Evolutionary conservation across 2,888 invertebrate species (phyloP).

Genomic region (Panorpa germanica): DNA sequence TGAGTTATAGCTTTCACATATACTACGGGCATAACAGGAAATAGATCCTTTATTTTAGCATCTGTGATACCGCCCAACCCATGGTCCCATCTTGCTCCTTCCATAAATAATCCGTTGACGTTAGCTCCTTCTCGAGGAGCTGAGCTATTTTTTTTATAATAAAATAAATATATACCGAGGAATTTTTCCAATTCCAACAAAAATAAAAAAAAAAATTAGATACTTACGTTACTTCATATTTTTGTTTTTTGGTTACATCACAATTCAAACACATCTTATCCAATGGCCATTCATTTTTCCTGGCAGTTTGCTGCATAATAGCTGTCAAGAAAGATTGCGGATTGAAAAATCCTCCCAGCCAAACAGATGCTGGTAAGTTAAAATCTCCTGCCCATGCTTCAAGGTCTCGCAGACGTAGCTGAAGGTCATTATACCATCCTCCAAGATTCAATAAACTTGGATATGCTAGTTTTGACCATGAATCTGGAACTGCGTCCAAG

Average conservation of each 20-base stretch:
- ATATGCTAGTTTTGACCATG: constrained; percentile 76
- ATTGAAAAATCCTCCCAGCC: constrained; percentile 92
- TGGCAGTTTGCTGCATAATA: constrained; percentile 92
- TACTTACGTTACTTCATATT: constrained; percentile 60
- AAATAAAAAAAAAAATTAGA: not conserved
- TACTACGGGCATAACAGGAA: constrained; percentile 79
- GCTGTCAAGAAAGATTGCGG: constrained; percentile 93
- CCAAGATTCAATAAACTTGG: constrained; percentile 69
- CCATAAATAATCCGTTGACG: constrained; percentile 78
- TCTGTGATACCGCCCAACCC: constrained; percentile 60
- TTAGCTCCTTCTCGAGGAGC: constrained; percentile 85
- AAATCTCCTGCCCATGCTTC: constrained; percentile 84
- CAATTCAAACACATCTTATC: constrained; percentile 92
- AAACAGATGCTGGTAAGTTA: constrained; percentile 69
- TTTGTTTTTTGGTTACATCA: constrained; percentile 79
- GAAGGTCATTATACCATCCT: constrained; percentile 76
- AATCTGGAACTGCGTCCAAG: constrained; percentile 73
- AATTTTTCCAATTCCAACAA: not conserved
- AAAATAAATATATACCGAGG: constrained; percentile 5
- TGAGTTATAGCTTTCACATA: constrained; percentile 71
- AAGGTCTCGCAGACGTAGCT: constrained; percentile 56
- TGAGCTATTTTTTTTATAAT: constrained; percentile 25
- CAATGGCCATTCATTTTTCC: constrained; percentile 89
- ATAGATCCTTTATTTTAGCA: constrained; percentile 74
- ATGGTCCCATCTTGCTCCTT: constrained; percentile 87